Conservation (phyloP, 1,140 invertebrate genomes). For the Oreohelix idahoensis region DNA sequence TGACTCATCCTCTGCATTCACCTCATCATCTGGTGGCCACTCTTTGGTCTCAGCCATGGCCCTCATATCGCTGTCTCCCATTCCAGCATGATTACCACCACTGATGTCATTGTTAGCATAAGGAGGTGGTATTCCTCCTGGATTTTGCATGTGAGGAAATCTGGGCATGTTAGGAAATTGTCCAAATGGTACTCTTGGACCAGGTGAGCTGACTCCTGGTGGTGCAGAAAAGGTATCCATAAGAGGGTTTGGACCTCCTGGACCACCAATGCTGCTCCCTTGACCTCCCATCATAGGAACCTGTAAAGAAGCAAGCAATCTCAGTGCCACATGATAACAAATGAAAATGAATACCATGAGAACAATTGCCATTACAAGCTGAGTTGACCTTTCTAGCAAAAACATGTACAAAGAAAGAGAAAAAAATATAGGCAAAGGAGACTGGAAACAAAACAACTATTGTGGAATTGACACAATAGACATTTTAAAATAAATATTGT, state of each 20-base stretch:
- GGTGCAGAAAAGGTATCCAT: not conserved
- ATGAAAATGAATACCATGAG: too few relatives aligned
- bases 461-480: too few relatives aligned
- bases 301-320: not conserved
- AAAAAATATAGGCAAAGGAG: too few relatives aligned
- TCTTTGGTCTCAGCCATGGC: slow-evolving; percentile 33
- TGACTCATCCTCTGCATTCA: slow-evolving; percentile 39
- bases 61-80: slow-evolving; percentile 37
- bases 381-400: too few relatives aligned
- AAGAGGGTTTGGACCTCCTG: not conserved
- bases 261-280: slow-evolving; percentile 11
- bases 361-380: too few relatives aligned
- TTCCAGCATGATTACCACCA: not conserved
- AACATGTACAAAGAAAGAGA: too few relatives aligned
- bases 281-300: slow-evolving; percentile 20
- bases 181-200: slow-evolving; percentile 13
- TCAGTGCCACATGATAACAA: not conserved
- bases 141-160: not conserved
- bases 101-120: slow-evolving; percentile 10
- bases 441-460: too few relatives aligned
- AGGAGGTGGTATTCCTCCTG: slow-evolving; percentile 11
- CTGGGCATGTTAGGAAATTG: slow-evolving; percentile 18
- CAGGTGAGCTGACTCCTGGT: slow-evolving; percentile 19
- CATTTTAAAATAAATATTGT: too few relatives aligned
- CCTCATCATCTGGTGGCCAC: slow-evolving; percentile 43